A percentile compares a stretch with the other conserved stretches of the same genome.
These are phyloP conservation scores for Thymelicus acteon DNA, from an alignment of 2,888 invertebrate species.

Conservation along the genomic window DNA sequence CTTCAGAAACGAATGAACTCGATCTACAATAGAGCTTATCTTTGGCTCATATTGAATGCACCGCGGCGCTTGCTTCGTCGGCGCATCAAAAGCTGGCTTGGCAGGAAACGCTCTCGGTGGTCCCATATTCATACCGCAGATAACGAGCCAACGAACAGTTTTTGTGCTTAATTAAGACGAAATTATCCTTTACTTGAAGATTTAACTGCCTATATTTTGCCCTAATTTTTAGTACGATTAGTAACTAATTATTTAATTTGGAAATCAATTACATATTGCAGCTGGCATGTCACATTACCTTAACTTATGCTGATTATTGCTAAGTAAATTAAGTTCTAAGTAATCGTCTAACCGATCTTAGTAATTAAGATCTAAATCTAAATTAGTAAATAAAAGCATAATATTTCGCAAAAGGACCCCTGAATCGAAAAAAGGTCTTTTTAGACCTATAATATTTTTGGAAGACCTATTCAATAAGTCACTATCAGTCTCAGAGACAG, in stretches of 20 bases:
- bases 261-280: no score
- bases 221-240: neutral
- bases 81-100: slow-evolving; percentile 66
- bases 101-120: slow-evolving; percentile 68
- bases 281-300: no score
- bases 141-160: slow-evolving; percentile 36
- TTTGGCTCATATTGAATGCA: slow-evolving; percentile 72
- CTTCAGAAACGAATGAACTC: slow-evolving; percentile 31
- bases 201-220: slow-evolving; percentile 13
- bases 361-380: no score
- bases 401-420: no score
- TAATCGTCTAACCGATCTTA: no score
- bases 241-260: neutral
- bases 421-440: no score
- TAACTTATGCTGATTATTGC: no score
- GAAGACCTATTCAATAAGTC: no score
- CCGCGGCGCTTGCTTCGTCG: slow-evolving; percentile 57
- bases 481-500: no score
- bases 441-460: no score
- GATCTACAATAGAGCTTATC: slow-evolving; percentile 50
- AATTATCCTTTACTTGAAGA: slow-evolving; percentile 1
- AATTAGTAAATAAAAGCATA: no score
- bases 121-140: slow-evolving; percentile 56
- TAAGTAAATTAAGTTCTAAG: no score
- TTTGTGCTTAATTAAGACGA: slow-evolving; percentile 33